Percentiles rank a stretch among this genome's conserved stretches.
These are phyloP conservation scores for Gymnoscopelus braueri DNA, from an alignment of 2,797 vertebrate species.

Conservation along the genomic window DNA sequence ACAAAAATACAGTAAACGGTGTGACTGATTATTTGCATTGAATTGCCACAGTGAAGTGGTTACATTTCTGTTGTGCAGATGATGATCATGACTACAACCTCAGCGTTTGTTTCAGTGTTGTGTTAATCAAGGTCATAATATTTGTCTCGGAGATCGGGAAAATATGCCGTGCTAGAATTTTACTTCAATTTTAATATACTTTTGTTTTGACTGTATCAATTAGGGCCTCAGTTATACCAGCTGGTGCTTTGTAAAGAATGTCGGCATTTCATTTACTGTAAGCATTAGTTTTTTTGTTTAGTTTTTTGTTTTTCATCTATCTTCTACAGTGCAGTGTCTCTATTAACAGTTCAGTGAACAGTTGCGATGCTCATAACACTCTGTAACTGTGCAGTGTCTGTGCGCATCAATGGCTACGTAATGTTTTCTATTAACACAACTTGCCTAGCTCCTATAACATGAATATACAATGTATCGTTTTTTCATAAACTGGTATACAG, in stretches of 20 bases:
- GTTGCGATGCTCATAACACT: conserved; percentile 77
- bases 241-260: conserved; percentile 80
- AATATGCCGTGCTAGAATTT: conserved; percentile 8
- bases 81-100: conserved; percentile 25
- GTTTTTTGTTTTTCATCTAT: conserved; percentile 43
- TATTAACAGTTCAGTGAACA: conserved; percentile 68
- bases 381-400: conserved; percentile 85
- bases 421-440: conserved; percentile 90
- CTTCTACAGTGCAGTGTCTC: conserved; percentile 77
- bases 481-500: conserved; percentile 71
- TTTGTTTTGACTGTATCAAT: conserved; percentile 87
- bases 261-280: conserved; percentile 65
- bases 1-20: conserved; percentile 12
- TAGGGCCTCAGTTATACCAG: conserved; percentile 75
- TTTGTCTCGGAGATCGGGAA: conserved; percentile 6
- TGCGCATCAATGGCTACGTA: conserved; percentile 84
- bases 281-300: conserved; percentile 27
- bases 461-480: conserved; percentile 82
- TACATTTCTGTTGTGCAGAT: conserved; percentile 13
- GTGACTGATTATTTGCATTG: conserved; percentile 9
- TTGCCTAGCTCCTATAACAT: conserved; percentile 85
- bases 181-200: conserved; percentile 4
- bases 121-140: background rate
- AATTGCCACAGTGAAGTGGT: conserved; percentile 10
- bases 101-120: conserved; percentile 12